Base-by-base conservation (phyloP, 2,888 invertebrate genomes). In the Rhagium mordax region DNA sequence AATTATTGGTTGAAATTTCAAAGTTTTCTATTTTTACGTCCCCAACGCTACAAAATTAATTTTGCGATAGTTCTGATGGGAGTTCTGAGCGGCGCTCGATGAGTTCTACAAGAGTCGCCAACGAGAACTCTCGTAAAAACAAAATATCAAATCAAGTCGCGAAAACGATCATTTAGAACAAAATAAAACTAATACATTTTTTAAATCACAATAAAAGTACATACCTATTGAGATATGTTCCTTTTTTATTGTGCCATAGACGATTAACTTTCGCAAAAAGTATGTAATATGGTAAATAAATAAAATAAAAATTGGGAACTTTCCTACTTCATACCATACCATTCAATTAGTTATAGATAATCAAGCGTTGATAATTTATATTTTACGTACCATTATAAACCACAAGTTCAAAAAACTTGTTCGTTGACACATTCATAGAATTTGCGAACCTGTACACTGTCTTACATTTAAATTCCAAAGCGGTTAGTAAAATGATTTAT, bases 311-410 rank as follows among this genome's bases (percentile, higher is more conserved):
- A 7, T 47, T 20, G 29, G 29, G n/a, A 65, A 65, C 33, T 65
- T 65, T 65, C 29, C 33, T 29, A 53, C 33, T 33, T 49, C 18
- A 53, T 65, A n/a, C 53, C 53, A 53, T 53, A 21, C 29, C 24
- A n/a, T 21, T n/a, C 27, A 18, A 65, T 65, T 65, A 55, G 29
- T 15, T 20, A 29, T 29, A 41, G 29, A 16, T 65, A 65, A 65
- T 65, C 20, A 65, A 65, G 51, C 48, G 53, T 51, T 65, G 20
- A n/a, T 53, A 65, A 65, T 65, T 33, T 55, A 53, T 65, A 53
- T 65, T 65, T 65, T 33, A 65, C 53, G 65, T 33, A 16, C 8
- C 41, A 33, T 33, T 65, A 65, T 33, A 53, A 18, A 41, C 33
- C 65, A 20, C 55, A 53, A 18, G 13, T n/a, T 41, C 41, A 41